A percentile compares a stretch with the other conserved stretches of the same genome.
phyloP scores from a whole-genome alignment of 2,113 vertebrate genomes.

The Myodes glareolus region DNA sequence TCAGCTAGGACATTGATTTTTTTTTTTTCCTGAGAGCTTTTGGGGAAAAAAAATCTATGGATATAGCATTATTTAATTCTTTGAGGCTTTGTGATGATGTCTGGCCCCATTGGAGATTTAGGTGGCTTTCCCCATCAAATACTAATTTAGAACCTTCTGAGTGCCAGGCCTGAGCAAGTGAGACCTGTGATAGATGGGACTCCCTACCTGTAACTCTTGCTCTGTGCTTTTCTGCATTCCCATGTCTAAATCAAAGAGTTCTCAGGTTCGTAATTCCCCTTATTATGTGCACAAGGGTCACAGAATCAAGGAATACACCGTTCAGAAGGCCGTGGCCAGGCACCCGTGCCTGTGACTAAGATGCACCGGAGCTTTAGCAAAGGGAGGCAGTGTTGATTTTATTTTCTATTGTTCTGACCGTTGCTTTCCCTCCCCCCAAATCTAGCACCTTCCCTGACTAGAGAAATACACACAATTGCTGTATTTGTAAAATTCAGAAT shows the following conservation, averaged over 20 bases:
- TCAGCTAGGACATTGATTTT: not conserved
- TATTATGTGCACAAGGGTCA: not conserved
- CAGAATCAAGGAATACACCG: not conserved
- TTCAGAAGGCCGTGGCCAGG: not conserved
- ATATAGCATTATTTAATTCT: not conserved
- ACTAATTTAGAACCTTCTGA: not conserved
- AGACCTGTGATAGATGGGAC: too few relatives aligned
- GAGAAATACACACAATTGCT: not conserved
- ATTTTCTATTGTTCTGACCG: slow-evolving; percentile 22
- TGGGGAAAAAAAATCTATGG: not conserved
- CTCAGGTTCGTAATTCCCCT: not conserved
- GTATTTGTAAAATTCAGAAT: not conserved
- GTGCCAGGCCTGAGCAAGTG: not conserved
- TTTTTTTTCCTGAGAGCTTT: not conserved
- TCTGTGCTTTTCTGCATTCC: not conserved
- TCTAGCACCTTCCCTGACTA: not conserved
- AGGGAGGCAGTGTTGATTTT: not conserved
- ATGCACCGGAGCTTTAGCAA: not conserved
- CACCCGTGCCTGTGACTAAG: not conserved
- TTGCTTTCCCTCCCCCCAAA: not conserved
- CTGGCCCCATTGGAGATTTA: not conserved
- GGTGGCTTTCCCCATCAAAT: not conserved
- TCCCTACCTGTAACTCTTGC: not conserved
- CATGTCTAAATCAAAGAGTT: not conserved
- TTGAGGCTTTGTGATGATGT: not conserved